Percentiles rank a stretch among this genome's conserved stretches.
Conservation (phyloP, 2,113 vertebrate genomes). For the Toxotes chatareus region DNA sequence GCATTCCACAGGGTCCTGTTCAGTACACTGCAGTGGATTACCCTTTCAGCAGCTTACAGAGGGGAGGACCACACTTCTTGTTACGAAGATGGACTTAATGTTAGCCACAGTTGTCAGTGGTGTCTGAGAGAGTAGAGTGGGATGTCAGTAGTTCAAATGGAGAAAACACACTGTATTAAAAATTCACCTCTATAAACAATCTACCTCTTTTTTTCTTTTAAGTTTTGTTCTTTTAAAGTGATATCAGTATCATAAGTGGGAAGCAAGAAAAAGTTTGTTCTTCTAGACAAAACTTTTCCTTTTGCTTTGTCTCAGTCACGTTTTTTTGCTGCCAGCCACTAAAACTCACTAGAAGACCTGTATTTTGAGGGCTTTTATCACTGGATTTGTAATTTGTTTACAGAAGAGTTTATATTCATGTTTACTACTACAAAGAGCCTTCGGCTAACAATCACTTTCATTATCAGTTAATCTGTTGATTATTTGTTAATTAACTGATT, state of each 20-base stretch:
- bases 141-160: not conserved
- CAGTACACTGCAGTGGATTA: constrained; percentile 23
- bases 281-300: not conserved
- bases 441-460: too few species aligned
- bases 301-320: too few species aligned
- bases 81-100: constrained; percentile 30
- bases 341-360: too few species aligned
- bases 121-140: constrained; percentile 2
- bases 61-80: not conserved
- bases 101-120: constrained; percentile 10
- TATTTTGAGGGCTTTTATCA: too few species aligned
- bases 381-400: too few species aligned
- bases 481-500: too few species aligned
- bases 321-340: too few species aligned
- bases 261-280: not conserved
- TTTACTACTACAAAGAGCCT: too few species aligned
- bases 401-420: too few species aligned
- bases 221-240: not conserved
- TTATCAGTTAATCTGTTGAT: too few species aligned
- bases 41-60: constrained; percentile 25
- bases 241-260: too few species aligned
- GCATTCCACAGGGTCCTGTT: constrained; percentile 17
- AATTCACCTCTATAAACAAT: not conserved
- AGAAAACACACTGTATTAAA: not conserved
- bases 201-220: not conserved